Conservation (phyloP, 2,888 invertebrate genomes). For the Drosophila rellima region DNA sequence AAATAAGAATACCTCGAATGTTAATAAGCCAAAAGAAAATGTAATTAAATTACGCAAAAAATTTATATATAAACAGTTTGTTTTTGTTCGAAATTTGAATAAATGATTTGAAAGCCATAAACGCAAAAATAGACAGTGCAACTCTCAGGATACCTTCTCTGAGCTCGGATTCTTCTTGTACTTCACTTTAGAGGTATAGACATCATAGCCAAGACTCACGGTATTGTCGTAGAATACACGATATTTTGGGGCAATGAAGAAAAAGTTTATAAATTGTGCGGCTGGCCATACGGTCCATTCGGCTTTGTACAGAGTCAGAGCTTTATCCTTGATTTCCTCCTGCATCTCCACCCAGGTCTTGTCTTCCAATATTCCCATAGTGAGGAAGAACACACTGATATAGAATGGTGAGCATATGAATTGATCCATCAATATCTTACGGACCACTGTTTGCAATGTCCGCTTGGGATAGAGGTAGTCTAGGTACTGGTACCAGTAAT, state of each 20-base stretch:
- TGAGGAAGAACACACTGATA: conserved; percentile 91
- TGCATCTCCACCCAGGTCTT: conserved; percentile 88
- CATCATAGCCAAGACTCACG: conserved; percentile 93
- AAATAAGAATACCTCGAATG: background rate
- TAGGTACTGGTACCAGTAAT: conserved; percentile 93
- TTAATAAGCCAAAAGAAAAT: background rate
- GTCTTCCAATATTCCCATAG: conserved; percentile 90
- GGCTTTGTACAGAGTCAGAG: conserved; percentile 91
- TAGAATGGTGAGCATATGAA: conserved; percentile 92
- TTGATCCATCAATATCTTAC: conserved; percentile 93
- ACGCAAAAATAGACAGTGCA: background rate
- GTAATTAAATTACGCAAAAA: background rate
- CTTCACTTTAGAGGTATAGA: conserved; percentile 92
- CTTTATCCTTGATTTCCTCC: conserved; percentile 90
- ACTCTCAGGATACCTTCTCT: background rate
- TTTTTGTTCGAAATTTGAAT: background rate
- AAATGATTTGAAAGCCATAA: background rate
- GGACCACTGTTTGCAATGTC: conserved; percentile 88
- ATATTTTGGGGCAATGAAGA: conserved; percentile 91
- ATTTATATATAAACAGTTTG: background rate
- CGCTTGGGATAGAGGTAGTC: conserved; percentile 90
- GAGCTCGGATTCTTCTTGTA: conserved; percentile 84
- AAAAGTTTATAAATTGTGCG: conserved; percentile 95
- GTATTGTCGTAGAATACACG: conserved; percentile 94
- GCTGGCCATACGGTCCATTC: conserved; percentile 97